Evolutionary conservation across 2,888 invertebrate genomes (phyloP).

Genomic region (Drosophila cognata): DNA sequence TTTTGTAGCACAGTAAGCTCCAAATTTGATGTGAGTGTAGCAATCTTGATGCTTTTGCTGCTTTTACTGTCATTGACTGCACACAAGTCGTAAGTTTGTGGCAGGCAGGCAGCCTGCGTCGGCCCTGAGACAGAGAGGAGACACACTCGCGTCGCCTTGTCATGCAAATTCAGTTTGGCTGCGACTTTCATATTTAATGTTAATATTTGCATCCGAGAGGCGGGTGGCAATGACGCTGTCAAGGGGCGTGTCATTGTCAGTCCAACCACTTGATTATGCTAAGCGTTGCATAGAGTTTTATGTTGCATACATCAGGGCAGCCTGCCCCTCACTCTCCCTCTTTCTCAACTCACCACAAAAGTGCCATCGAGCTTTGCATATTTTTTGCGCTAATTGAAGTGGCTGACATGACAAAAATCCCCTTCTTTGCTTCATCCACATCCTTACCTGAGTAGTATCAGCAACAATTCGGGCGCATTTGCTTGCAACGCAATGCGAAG

Average conservation of each 20-base stretch:
- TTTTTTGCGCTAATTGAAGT: conserved; percentile 73
- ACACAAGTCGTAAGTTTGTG: conserved; percentile 65
- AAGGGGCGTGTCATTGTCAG: conserved; percentile 44
- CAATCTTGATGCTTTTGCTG: conserved; percentile 18
- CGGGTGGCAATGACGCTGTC: conserved; percentile 15
- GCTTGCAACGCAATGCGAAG: conserved; percentile 91
- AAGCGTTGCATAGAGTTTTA: conserved; percentile 65
- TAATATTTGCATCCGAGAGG: conserved; percentile 60
- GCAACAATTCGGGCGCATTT: conserved; percentile 90
- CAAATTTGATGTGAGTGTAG: neutral
- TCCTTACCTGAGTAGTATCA: conserved; percentile 88
- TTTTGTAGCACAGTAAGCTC: neutral
- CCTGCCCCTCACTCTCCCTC: conserved; percentile 8
- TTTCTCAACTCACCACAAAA: conserved; percentile 38
- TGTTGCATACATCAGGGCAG: conserved; percentile 64
- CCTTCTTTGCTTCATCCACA: neutral
- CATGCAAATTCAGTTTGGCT: conserved; percentile 78
- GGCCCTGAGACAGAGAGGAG: conserved; percentile 79
- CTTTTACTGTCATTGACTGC: conserved; percentile 43
- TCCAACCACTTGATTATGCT: conserved; percentile 73
- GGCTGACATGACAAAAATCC: conserved; percentile 18
- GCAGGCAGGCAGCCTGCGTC: conserved; percentile 55
- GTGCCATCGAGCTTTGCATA: conserved; percentile 65
- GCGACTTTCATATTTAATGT: conserved; percentile 77
- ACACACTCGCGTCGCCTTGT: conserved; percentile 67